These are phyloP conservation scores for Plebejus anna DNA, from an alignment of 2,888 invertebrate species.

Conservation along the genomic window DNA sequence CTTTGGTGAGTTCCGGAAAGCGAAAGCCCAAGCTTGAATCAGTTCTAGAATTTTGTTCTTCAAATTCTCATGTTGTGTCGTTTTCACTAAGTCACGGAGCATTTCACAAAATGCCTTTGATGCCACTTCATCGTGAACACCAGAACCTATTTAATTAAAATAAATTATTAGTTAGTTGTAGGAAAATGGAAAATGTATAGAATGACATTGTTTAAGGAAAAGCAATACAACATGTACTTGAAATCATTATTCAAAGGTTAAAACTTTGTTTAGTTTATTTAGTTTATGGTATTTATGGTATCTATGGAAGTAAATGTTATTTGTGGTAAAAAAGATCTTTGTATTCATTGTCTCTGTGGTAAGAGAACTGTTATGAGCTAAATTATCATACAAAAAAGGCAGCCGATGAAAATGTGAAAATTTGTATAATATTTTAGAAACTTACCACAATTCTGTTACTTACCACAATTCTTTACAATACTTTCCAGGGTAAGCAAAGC, in stretches of 20 bases:
- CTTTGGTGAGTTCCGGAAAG: slow-evolving; percentile 95
- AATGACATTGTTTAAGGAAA: background rate
- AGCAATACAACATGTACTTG: background rate
- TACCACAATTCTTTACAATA: slow-evolving; percentile 98
- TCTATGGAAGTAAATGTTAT: background rate
- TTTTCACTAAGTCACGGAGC: slow-evolving; percentile 91
- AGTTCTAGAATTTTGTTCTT: slow-evolving; percentile 93
- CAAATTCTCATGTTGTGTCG: slow-evolving; percentile 90
- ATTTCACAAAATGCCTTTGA: slow-evolving; percentile 96
- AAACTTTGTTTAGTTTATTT: background rate
- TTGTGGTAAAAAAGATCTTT: background rate
- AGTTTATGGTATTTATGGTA: too few species aligned
- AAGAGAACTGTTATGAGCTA: background rate
- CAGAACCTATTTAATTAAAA: slow-evolving; percentile 73
- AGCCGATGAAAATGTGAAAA: background rate
- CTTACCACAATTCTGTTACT: slow-evolving; percentile 91
- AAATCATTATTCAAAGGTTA: background rate
- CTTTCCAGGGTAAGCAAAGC: slow-evolving; percentile 96
- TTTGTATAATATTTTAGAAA: slow-evolving; percentile 27
- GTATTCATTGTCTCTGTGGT: background rate
- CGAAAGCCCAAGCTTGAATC: slow-evolving; percentile 98
- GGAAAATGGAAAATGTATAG: background rate
- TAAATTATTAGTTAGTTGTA: background rate
- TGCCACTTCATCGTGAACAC: slow-evolving; percentile 95
- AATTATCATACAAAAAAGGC: background rate